A percentile compares a stretch with the other conserved stretches of the same genome.
phyloP scores from a whole-genome alignment of 2,113 vertebrate species.

The Choloepus hoffmanni region DNA sequence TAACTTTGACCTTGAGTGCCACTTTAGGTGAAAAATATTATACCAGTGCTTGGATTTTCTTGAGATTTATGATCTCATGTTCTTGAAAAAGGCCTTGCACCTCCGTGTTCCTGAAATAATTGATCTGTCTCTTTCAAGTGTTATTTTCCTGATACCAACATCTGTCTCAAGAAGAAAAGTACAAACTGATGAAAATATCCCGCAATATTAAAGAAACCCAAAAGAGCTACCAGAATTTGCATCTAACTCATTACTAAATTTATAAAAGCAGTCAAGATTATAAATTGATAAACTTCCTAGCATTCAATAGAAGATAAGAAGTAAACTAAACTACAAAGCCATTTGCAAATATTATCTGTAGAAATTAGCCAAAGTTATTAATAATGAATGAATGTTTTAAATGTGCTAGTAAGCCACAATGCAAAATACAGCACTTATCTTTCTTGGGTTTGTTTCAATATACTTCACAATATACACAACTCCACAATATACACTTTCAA shows the following conservation, averaged over 20 bases:
- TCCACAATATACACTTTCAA: not conserved
- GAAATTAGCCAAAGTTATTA: not conserved
- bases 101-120: constrained; percentile 75
- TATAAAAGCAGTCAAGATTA: constrained; percentile 42
- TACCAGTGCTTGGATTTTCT: constrained; percentile 59
- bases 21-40: constrained; percentile 72
- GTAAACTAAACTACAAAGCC: not conserved
- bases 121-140: constrained; percentile 73
- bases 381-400: not conserved
- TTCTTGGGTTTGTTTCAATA: not conserved
- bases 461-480: not conserved
- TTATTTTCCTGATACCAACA: constrained; percentile 78
- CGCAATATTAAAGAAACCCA: constrained; percentile 66
- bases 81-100: constrained; percentile 76
- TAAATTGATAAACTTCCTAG: constrained; percentile 51
- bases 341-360: constrained; percentile 12
- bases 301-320: constrained; percentile 37
- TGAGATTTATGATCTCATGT: constrained; percentile 65
- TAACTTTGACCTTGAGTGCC: constrained; percentile 73
- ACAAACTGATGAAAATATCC: constrained; percentile 72
- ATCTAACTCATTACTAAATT: constrained; percentile 57
- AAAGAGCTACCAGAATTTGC: constrained; percentile 44
- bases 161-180: constrained; percentile 73
- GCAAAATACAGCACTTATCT: not conserved
- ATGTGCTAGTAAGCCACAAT: not conserved